Conservation (phyloP, 30 jellyfish, hydroid and myxozoan species). For the Aurelia sp. region DNA sequence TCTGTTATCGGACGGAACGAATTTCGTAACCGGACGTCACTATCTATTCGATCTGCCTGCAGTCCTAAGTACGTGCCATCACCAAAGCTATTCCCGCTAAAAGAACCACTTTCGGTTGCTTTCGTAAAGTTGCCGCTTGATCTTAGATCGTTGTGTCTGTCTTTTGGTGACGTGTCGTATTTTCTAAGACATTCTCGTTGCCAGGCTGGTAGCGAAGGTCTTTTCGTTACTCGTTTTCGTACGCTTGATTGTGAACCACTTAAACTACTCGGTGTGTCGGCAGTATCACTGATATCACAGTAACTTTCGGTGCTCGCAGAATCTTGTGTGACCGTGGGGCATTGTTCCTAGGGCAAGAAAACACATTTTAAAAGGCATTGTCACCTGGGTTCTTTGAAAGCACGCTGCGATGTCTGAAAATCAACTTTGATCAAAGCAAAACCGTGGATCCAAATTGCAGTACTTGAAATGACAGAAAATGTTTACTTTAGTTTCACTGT, state of each 20-base stretch:
- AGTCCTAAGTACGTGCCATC: too few relatives aligned
- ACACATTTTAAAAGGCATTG: not conserved
- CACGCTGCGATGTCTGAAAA: too few relatives aligned
- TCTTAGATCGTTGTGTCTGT: slow-evolving; percentile 21
- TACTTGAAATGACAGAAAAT: too few relatives aligned
- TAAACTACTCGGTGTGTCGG: slow-evolving; percentile 46
- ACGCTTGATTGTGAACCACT: slow-evolving; percentile 37
- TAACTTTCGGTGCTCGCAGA: slow-evolving; percentile 69
- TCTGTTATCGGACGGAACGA: slow-evolving; percentile 5
- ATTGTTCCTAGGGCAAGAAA: slow-evolving; percentile 34
- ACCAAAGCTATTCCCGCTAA: too few relatives aligned
- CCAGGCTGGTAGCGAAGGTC: slow-evolving; percentile 70
- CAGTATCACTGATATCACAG: slow-evolving; percentile 58
- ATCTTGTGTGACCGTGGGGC: slow-evolving; percentile 42
- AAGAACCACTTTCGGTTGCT: not conserved
- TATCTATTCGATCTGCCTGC: too few relatives aligned
- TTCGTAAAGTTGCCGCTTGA: slow-evolving; percentile 41
- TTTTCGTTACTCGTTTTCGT: slow-evolving; percentile 33
- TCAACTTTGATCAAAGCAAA: too few relatives aligned
- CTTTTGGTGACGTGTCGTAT: slow-evolving; percentile 5
- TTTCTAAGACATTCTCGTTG: slow-evolving; percentile 66
- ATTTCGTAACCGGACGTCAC: not conserved
- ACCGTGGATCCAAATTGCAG: too few relatives aligned
- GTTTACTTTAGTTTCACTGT: too few relatives aligned
- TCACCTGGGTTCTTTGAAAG: too few relatives aligned